Evolutionary conservation across 2,888 invertebrate genomes (phyloP), one percentile per base, ranked within the genome.

Genomic region (Pharmacophagus antenor): DNA sequence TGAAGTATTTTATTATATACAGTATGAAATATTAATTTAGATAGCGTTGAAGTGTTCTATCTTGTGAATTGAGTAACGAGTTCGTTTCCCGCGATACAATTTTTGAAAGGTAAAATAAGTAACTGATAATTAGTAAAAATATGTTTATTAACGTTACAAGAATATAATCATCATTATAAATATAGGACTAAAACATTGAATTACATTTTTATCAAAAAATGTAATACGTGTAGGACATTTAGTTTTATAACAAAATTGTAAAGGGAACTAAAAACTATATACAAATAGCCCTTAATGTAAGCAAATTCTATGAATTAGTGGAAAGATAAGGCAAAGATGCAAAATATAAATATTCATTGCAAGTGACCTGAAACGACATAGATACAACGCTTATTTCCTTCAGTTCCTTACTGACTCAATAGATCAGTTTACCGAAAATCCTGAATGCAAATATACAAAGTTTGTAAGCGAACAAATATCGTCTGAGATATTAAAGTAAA

Each of bases 321-420:
- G 82, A 81, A 80, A 79, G 77, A 76, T 72, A 71, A 69, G 78
- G 79, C 78, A 74, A 67, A 56, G 61, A 47, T 53, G 67, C 62
- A 65, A 66, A 63, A 67, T 60, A 64, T 64, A 61, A 67, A 65
- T 63, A 63, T 64, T 66, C 67, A 71, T 70, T 72, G 72, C 74
- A 74, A 74, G 72, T 68, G 57, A 67, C 37, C 41, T 62, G 42
- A 20, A 58, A 52, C 20, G 42, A 50, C 20, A 25, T 44, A 51
- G 4, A 21, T 21, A 37, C 7, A 31, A 37, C 23, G 31, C 18
- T 56, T 20, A 56, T 31, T 20, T 51, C 18, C 17, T 25, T 17
- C n/a, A 37, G n/a, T 10, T 55, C 10, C 20, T 31, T 21, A 18
- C 55, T 50, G 18, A 31, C 49, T 49, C 22, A 53, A 25, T 58